Conservation (phyloP, 2,797 vertebrate genomes). For the Prionace glauca region DNA sequence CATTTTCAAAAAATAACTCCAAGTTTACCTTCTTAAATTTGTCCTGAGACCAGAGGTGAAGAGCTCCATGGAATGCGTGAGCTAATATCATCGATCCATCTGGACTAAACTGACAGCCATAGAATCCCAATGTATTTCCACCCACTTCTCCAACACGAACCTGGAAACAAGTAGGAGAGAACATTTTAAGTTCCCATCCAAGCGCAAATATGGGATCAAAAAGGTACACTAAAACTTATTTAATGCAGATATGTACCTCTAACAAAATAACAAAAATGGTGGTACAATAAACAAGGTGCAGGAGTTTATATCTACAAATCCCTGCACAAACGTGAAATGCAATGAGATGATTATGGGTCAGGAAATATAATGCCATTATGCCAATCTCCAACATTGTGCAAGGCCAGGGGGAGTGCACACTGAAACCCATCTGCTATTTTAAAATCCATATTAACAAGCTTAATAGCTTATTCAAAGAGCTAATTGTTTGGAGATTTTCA, state of each 20-base stretch:
- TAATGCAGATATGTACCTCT: neutral
- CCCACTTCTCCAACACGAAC: conserved; percentile 96
- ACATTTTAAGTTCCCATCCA: neutral
- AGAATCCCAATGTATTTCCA: conserved; percentile 93
- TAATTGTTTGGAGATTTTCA: too few species aligned
- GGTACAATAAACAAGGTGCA: neutral
- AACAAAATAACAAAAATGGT: neutral
- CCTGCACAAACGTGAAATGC: too few species aligned
- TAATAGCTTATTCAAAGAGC: too few species aligned
- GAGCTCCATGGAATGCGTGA: conserved; percentile 87
- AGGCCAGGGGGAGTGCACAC: too few species aligned
- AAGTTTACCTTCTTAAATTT: conserved; percentile 59
- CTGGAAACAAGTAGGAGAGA: conserved; percentile 53
- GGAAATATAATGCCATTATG: too few species aligned
- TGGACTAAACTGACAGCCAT: conserved; percentile 85
- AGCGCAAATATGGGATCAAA: neutral
- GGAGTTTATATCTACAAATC: too few species aligned
- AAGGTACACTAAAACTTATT: neutral
- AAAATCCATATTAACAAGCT: too few species aligned
- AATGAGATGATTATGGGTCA: too few species aligned
- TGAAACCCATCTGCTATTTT: too few species aligned
- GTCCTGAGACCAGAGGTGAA: conserved; percentile 85
- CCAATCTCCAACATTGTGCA: too few species aligned
- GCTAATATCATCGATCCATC: conserved; percentile 83
- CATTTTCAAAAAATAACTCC: neutral